Conservation (phyloP, 30 jellyfish, hydroid and myxozoan genomes). For the Cassiopea andromeda region DNA sequence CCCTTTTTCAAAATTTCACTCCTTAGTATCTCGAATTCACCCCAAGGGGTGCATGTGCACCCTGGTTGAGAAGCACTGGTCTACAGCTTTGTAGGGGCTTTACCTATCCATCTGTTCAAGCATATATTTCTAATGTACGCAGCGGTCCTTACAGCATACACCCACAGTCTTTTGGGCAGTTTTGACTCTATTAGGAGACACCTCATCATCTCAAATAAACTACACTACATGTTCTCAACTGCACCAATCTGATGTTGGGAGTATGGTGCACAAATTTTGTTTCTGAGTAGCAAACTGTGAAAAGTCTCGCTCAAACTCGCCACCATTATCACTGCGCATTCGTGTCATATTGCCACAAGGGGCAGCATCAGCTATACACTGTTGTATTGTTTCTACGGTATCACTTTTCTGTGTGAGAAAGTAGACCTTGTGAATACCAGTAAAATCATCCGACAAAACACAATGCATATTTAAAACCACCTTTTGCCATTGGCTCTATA, state of each 20-base stretch:
- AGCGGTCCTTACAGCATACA: conserved; percentile 81
- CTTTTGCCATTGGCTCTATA: conserved; percentile 18
- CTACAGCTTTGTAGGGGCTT: conserved; percentile 44
- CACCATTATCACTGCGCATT: conserved; percentile 58
- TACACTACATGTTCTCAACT: conserved; percentile 50
- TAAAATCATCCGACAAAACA: not conserved
- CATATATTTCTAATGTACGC: conserved; percentile 52
- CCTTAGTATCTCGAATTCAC: too few relatives aligned
- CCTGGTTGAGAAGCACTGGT: too few relatives aligned
- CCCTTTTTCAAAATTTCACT: too few relatives aligned
- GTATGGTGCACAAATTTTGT: conserved; percentile 40
- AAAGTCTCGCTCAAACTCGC: conserved; percentile 34
- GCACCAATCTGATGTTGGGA: conserved; percentile 76
- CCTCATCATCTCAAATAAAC: conserved; percentile 50
- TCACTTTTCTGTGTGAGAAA: not conserved
- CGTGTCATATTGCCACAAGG: conserved; percentile 59
- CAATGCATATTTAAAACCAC: conserved; percentile 44
- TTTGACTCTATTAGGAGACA: conserved; percentile 4
- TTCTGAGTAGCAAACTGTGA: conserved; percentile 14
- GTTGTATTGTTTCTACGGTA: not conserved
- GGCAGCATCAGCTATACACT: not conserved
- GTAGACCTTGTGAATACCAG: not conserved
- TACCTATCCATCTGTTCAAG: conserved; percentile 32
- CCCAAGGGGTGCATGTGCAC: too few relatives aligned
- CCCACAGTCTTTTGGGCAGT: conserved; percentile 84